Evolutionary conservation across 2,113 vertebrate species (phyloP).

Genomic region (Aphyosemion australe): DNA sequence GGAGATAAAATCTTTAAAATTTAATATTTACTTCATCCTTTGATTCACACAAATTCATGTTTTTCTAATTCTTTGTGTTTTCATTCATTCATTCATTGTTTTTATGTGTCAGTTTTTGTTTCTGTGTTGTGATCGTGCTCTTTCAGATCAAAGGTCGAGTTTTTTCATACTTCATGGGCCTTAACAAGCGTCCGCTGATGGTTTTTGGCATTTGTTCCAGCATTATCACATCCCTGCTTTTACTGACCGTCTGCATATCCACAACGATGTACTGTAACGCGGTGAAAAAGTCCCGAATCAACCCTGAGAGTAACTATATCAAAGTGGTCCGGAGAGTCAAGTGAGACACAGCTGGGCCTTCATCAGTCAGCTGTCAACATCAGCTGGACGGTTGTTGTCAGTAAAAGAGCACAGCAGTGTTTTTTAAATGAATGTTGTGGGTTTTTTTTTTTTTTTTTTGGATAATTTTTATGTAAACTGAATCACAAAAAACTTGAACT

Average conservation of each 20-base stretch:
- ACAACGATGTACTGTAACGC: conserved; percentile 86
- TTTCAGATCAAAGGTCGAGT: conserved; percentile 90
- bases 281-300: conserved; percentile 86
- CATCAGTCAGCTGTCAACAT: conserved; percentile 8
- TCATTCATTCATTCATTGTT: conserved; percentile 24
- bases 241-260: conserved; percentile 87
- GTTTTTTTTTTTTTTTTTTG: neutral
- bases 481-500: neutral
- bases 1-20: no score
- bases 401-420: conserved; percentile 85
- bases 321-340: conserved; percentile 83
- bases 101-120: conserved; percentile 55
- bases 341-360: conserved; percentile 41
- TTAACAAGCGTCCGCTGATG: conserved; percentile 86
- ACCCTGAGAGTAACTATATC: conserved; percentile 85
- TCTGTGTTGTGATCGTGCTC: conserved; percentile 80
- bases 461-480: neutral
- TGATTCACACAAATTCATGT: neutral
- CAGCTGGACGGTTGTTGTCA: conserved; percentile 67
- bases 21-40: no score
- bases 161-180: conserved; percentile 87
- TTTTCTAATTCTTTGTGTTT: conserved; percentile 4
- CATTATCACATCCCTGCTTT: conserved; percentile 81
- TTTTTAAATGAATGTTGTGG: conserved; percentile 19
- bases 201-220: conserved; percentile 87